Base-by-base conservation (phyloP, 2,797 vertebrate genomes). In the Eulemur rubriventer region DNA sequence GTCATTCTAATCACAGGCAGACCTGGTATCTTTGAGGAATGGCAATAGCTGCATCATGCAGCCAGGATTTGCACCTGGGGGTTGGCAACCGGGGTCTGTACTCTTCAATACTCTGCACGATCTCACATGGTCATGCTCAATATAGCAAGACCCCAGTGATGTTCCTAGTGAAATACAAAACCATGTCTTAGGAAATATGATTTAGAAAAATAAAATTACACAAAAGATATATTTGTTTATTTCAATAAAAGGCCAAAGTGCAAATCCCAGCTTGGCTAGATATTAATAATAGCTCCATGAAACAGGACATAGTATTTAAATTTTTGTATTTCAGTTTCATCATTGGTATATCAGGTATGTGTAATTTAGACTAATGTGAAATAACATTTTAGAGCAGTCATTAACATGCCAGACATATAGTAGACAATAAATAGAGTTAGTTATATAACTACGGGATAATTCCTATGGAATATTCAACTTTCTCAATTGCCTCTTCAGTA, bases 121-220 rank as follows among this genome's bases (percentile, higher is more conserved):
- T 2, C 48, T 83, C 12, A 22, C 6, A 3, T 8, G 17, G 20
- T 50, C 18, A 38, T 30, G n/a, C n/a, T 83, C 5, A 16, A 46
- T 30, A 50, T 43, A 80, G n/a, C 63, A 57, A 43, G 55, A 76
- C 35, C 33, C 18, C 72, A 22, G 41, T n/a, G 9, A 0, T 33
- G 2, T 35, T 85, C 18, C 14, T 33, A 38, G 41, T 61, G 33
- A 82, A 92, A 43, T 73, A 35, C 3, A 73, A 93, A 96, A 26
- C 2, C 7, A 3, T 8, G 6, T 61, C 38, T 61, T 69, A 70
- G 18, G 35, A 90, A 95, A 63, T 63, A 48, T 6, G 38, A 38
- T 80, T 89, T 41, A 30, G 43, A 90, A 91, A 91, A 46, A 85
- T 85, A 67, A 75, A 94, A 48, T 73, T 48, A 80, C n/a, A 22